Conservation (phyloP, 1,140 invertebrate species). For the Brachionus angularis region DNA sequence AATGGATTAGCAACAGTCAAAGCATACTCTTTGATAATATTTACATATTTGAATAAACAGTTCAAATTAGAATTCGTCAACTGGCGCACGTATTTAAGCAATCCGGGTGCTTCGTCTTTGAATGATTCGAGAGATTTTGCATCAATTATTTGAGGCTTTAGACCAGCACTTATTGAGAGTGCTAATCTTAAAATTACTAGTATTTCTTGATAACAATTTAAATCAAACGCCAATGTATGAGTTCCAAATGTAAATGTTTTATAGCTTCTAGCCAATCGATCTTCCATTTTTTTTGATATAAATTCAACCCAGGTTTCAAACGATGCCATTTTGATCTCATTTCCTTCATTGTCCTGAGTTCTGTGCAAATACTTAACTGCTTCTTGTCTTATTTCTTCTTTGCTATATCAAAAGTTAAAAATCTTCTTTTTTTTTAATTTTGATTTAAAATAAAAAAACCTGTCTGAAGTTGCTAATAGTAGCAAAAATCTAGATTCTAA, state of each 20-base stretch:
- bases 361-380: constrained; percentile 68
- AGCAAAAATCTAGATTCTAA: constrained; percentile 75
- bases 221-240: constrained; percentile 13
- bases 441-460: constrained; percentile 59
- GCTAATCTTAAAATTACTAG: constrained; percentile 72
- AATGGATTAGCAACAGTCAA: constrained; percentile 50
- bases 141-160: constrained; percentile 45
- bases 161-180: constrained; percentile 60
- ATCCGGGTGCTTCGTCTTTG: constrained; percentile 49
- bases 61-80: constrained; percentile 60
- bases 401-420: constrained; percentile 59
- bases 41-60: constrained; percentile 32
- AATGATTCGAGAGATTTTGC: constrained; percentile 46
- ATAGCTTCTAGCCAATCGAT: constrained; percentile 11
- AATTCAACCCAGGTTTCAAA: constrained; percentile 47
- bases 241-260: constrained; percentile 19
- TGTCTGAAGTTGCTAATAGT: constrained; percentile 76
- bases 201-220: constrained; percentile 56
- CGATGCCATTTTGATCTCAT: constrained; percentile 47
- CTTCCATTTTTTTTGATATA: constrained; percentile 10
- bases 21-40: constrained; percentile 46
- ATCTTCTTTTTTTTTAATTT: background rate
- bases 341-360: constrained; percentile 59
- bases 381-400: constrained; percentile 71
- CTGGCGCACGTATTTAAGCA: constrained; percentile 48